Conservation (phyloP, 2,113 vertebrate species). For the Sylvia atricapilla region DNA sequence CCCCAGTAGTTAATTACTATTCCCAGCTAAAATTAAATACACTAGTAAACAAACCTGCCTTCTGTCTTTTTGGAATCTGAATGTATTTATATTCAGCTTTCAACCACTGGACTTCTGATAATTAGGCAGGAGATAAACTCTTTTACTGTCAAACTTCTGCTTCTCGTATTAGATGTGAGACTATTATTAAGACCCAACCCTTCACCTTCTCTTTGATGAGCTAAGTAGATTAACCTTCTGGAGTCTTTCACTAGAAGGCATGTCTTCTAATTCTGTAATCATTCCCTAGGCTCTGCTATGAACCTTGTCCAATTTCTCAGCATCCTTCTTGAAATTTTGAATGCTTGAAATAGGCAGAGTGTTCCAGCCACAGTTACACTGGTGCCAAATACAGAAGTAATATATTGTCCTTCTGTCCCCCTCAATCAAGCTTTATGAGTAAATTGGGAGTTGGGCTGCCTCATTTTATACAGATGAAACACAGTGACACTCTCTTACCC, state of each 20-base stretch:
- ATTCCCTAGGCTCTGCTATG: not conserved
- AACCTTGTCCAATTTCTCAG: conserved; percentile 30
- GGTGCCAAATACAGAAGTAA: not conserved
- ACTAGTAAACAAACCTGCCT: not conserved
- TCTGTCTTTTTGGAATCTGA: not conserved
- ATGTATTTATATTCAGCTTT: not conserved
- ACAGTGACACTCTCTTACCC: not conserved
- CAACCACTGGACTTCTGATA: not conserved
- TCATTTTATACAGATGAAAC: not conserved
- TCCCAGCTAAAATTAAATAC: not conserved
- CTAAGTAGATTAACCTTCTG: conserved; percentile 59
- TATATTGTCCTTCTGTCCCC: not conserved
- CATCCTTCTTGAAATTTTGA: conserved; percentile 14
- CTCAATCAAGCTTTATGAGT: not conserved
- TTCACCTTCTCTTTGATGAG: conserved; percentile 55
- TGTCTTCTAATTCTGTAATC: conserved; percentile 42
- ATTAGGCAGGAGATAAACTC: not conserved
- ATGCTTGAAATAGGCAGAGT: not conserved
- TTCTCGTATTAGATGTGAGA: conserved; percentile 2
- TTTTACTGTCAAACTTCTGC: not conserved
- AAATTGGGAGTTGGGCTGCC: not conserved
- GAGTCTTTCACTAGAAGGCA: conserved; percentile 38
- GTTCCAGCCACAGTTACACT: not conserved
- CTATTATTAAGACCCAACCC: conserved; percentile 24
- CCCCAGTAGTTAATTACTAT: not conserved